Evolutionary conservation across 92 coral and sea anemone genomes (phyloP).

Genomic region (Porites lobata): DNA sequence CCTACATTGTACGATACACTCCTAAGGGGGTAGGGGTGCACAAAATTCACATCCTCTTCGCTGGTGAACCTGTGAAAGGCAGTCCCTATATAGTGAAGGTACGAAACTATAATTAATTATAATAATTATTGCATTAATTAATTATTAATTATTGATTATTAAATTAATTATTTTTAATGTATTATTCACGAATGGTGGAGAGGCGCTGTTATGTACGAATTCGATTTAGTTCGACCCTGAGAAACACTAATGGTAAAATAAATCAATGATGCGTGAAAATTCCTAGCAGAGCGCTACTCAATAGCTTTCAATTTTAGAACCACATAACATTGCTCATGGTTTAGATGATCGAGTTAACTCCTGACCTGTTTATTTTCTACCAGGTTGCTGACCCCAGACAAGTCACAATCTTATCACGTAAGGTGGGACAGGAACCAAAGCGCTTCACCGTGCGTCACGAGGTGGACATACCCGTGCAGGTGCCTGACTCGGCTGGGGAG

Average conservation of each 20-base stretch:
- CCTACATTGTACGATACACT: constrained; percentile 86
- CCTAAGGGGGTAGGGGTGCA: constrained; percentile 89
- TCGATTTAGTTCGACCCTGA: too few relatives aligned
- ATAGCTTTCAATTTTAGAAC: too few relatives aligned
- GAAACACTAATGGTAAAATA: too few relatives aligned
- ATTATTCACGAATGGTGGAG: too few relatives aligned
- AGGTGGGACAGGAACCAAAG: constrained; percentile 63
- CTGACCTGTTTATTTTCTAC: too few relatives aligned
- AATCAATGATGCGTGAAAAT: too few relatives aligned
- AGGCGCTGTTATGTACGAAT: too few relatives aligned
- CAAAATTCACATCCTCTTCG: constrained; percentile 88
- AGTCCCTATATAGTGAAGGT: constrained; percentile 95
- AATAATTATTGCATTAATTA: too few relatives aligned
- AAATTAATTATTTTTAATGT: too few relatives aligned
- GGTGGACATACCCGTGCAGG: constrained; percentile 91
- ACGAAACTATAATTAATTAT: neutral
- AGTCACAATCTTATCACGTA: constrained; percentile 67
- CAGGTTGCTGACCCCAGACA: constrained; percentile 88
- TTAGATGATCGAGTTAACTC: too few relatives aligned
- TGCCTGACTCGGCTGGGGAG: constrained; percentile 95
- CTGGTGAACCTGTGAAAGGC: constrained; percentile 86
- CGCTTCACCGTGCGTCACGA: constrained; percentile 79
- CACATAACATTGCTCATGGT: too few relatives aligned
- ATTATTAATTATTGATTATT: too few relatives aligned
- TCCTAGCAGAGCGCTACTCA: neutral